Percentiles rank a stretch among this genome's conserved stretches.
These are phyloP conservation scores for Rugalucina vietnamica DNA, from an alignment of 2,888 invertebrate genomes.

Conservation along the genomic window DNA sequence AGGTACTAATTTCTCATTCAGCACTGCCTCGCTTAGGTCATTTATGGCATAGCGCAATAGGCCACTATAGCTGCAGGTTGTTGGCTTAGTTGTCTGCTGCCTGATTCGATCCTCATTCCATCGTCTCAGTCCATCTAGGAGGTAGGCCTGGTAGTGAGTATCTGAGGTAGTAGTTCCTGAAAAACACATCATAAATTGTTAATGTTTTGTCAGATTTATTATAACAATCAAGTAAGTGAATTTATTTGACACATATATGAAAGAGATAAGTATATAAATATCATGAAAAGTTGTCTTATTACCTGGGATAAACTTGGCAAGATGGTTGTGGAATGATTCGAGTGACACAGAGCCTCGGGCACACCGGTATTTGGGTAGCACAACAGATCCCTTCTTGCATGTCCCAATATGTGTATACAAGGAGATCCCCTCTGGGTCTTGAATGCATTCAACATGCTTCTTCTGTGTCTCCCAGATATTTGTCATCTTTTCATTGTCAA, in stretches of 20 bases:
- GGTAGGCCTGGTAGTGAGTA: constrained; percentile 59
- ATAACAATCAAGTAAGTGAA: background rate
- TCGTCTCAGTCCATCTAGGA: constrained; percentile 54
- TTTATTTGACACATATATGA: background rate
- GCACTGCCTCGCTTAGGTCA: constrained; percentile 24
- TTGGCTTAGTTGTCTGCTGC: background rate
- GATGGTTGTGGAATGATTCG: constrained; percentile 64
- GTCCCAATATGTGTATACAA: constrained; percentile 57
- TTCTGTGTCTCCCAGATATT: constrained; percentile 47
- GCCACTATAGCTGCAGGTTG: constrained; percentile 31
- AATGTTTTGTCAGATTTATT: too few relatives aligned
- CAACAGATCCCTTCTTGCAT: constrained; percentile 40
- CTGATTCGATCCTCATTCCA: constrained; percentile 59
- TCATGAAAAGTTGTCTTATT: too few relatives aligned
- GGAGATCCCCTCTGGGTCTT: constrained; percentile 48
- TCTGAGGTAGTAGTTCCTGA: constrained; percentile 58
- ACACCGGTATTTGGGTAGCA: constrained; percentile 49
- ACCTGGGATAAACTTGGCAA: constrained; percentile 61
- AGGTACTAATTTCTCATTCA: constrained; percentile 30
- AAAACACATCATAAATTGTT: too few relatives aligned
- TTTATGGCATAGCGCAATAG: constrained; percentile 43
- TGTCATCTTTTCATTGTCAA: constrained; percentile 34
- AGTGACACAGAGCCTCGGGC: constrained; percentile 61
- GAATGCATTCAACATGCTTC: constrained; percentile 57
- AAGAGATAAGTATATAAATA: background rate